Base-by-base conservation (phyloP, 2,888 invertebrate genomes). In the Noctua fimbriata region DNA sequence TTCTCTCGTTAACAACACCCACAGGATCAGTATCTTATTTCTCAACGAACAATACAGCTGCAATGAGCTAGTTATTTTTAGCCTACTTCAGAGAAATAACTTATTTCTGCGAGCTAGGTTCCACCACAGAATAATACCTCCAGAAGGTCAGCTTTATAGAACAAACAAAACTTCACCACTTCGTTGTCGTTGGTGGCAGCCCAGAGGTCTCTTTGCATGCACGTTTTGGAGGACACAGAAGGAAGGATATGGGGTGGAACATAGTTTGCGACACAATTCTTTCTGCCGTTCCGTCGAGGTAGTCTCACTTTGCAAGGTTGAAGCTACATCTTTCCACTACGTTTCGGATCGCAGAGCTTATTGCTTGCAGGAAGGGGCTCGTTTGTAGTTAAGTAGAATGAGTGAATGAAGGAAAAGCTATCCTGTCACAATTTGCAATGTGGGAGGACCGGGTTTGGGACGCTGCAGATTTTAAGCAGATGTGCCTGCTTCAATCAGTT, bases 81-180 rank as follows among this genome's bases (percentile, higher is more conserved):
- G 55, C 36, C 36, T 16, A 32, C 24, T 52, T 36, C n/a, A n/a
- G 32, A 14, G 7, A 70, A 66, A 76, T 49, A 69, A 44, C 18
- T 75, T 71, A 80, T 73, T 83, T 67, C 16, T 28, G 21, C 36
- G 9, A 32, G 21, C 24, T 32, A 70, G 60, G n/a, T 72, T 66
- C 52, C 16, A 36, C 58, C 16, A 28, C 1, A 44, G 67, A 44
- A 44, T 44, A 44, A 16, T 9, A 67, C 10, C 2, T 16, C 7
- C 41, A 66, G 16, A 66, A 66, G 66, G 24, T 41, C 4, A 3
- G n/a, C 24, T n/a, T n/a, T 21, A n/a, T 24, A 66, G 16, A 14
- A 28, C 16, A 16, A 14, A 58, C 18, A 49, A 5, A 47, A 49
- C 18, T 52, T 52, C 21, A 21, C 9, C 7, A 52, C 21, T 52